Evolutionary conservation across 2,797 vertebrate species (phyloP), one percentile per base, ranked within the genome.

Genomic region (Percopsis omiscomaycus): DNA sequence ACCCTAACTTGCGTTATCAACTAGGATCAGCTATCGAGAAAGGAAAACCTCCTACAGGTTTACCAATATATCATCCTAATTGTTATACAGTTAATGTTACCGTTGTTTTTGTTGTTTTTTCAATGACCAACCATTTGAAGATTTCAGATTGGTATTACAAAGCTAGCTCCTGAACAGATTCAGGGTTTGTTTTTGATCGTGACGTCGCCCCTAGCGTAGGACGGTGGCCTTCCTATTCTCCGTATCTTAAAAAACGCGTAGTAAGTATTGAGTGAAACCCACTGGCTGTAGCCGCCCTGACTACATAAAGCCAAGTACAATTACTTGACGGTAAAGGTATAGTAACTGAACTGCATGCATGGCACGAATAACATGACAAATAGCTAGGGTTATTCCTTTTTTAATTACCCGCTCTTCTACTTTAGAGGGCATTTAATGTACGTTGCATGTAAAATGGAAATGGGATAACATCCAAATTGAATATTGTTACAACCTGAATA

Each of bases 101-200:
- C 37, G 9, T 42, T 42, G 9, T 42, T 22, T 22, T 22, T 22
- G 22, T 22, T 22, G 1, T 22, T 22, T 42, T 42, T 42, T 42
- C 37, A 42, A 42, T 10, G 37, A 42, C 4, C 37, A 42, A 42
- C 37, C 8, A 10, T 42, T 42, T 42, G 9, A 42, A 42, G 0
- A 42, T 2, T 42, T 42, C 8, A 42, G 37, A 42, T 42, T 42
- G 37, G 37, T 42, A n/a, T 28, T 2, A 47, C 49, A 5, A 0
- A 28, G 61, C n/a, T 64, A 63, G 57, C 51, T 13, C 0, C 16
- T 10, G 0, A 5, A 68, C 58, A 37, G 61, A 48, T 56, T 16
- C 14, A 59, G 22, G 9, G 73, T 72, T 84, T 91, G 84, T 89
- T 89, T 66, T 85, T 79, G 68, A 59, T 79, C 61, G 30, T 89